phyloP scores from a whole-genome alignment of 37 sponge, comb jelly and placozoan genomes.

The Agelas oroides region DNA sequence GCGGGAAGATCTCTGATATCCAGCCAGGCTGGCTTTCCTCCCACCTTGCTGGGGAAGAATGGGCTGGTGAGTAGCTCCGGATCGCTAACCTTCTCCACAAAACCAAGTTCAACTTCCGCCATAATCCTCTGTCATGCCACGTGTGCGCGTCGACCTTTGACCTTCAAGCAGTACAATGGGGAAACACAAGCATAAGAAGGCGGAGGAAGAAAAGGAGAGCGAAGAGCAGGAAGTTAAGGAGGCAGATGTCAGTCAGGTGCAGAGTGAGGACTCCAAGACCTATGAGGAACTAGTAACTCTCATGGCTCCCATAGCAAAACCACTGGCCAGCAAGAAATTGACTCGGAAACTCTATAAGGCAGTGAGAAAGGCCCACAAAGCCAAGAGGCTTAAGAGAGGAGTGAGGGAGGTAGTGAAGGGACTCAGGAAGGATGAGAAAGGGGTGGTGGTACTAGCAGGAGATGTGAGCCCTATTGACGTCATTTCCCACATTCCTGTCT shows the following conservation, averaged over 20 bases:
- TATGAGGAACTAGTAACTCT: slow-evolving; percentile 79
- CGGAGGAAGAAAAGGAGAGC: background rate
- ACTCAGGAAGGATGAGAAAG: slow-evolving; percentile 91
- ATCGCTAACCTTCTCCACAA: slow-evolving; percentile 65
- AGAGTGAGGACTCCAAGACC: slow-evolving; percentile 4
- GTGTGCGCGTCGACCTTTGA: too few relatives aligned
- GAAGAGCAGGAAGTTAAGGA: background rate
- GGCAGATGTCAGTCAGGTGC: background rate
- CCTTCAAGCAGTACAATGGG: background rate
- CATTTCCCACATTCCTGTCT: slow-evolving; percentile 94
- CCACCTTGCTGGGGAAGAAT: slow-evolving; percentile 83
- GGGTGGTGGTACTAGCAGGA: slow-evolving; percentile 90
- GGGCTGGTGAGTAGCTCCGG: slow-evolving; percentile 14
- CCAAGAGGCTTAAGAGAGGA: slow-evolving; percentile 82
- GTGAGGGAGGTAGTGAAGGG: slow-evolving; percentile 92
- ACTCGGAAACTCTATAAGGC: slow-evolving; percentile 86
- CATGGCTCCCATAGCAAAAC: slow-evolving; percentile 80
- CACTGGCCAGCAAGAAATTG: slow-evolving; percentile 90
- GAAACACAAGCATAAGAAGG: slow-evolving; percentile 14
- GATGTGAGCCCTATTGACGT: slow-evolving; percentile 96
- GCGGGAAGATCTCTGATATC: slow-evolving; percentile 53
- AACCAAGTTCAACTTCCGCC: slow-evolving; percentile 74
- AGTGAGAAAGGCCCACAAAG: slow-evolving; percentile 79
- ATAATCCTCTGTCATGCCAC: too few relatives aligned
- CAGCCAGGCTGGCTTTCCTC: slow-evolving; percentile 90